Evolutionary conservation across 2,113 vertebrate species (phyloP).

Genomic region (Aramus guarauna): DNA sequence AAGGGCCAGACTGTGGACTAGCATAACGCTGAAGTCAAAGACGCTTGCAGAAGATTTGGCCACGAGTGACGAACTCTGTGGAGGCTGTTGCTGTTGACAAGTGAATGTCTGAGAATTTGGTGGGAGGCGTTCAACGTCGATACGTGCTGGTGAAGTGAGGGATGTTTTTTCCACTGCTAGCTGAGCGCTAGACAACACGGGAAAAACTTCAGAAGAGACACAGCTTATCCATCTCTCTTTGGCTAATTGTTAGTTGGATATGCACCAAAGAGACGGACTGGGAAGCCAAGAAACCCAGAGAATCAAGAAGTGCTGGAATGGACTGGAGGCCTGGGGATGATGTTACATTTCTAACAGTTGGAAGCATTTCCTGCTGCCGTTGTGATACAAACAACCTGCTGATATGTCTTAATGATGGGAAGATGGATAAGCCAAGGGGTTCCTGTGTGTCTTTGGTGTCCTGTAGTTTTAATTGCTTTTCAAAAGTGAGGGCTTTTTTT

Average conservation of each 20-base stretch:
- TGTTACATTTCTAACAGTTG: background rate
- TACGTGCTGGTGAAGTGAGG: background rate
- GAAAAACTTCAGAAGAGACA: background rate
- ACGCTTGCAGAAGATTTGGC: background rate
- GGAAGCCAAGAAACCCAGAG: background rate
- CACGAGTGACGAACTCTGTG: rapidly evolving
- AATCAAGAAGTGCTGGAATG: background rate
- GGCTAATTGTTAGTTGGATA: background rate
- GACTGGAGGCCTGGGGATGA: background rate
- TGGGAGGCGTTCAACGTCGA: background rate
- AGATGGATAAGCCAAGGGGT: background rate
- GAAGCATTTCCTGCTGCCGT: background rate
- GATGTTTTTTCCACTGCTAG: background rate
- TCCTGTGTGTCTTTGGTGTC: background rate
- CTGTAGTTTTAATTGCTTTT: background rate
- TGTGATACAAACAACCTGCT: background rate
- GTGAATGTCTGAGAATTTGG: background rate
- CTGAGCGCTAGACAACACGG: background rate
- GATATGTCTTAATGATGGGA: background rate
- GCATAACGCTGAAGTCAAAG: background rate
- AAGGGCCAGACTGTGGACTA: background rate
- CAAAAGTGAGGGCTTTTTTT: background rate
- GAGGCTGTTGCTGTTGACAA: background rate
- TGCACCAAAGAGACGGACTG: background rate
- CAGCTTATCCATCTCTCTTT: background rate